Evolutionary conservation across 2,797 vertebrate genomes (phyloP), one percentile per base, ranked within the genome.

Genomic region (Gymnothorax reevesii): DNA sequence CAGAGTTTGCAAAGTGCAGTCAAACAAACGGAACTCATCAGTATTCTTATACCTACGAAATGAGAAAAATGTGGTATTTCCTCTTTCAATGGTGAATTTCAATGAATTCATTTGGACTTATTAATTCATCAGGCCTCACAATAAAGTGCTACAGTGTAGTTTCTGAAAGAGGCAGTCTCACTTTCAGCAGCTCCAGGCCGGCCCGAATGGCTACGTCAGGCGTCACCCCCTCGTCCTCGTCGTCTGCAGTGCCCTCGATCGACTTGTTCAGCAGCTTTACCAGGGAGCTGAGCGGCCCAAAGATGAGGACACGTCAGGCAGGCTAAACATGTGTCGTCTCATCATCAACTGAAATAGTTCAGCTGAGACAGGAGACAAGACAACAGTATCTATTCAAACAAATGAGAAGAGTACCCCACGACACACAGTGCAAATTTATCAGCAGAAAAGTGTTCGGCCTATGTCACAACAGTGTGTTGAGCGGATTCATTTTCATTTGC

Each of bases 181-280:
- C 99, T 97, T 99, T 99, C 88, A 99, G 98, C 87, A 99, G 96
- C 93, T 99, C 99, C 93, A 99, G 96, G 88, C 99, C 99, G 84
- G 99, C 97, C 88, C 99, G 98, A 93, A 99, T 99, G 90, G 99
- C 99, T 84, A 98, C 97, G 91, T 99, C 99, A 86, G 98, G 98
- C 91, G 97, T 98, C 88, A 99, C 98, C 88, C 99, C 99, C 93
- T 99, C 99, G 90, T 99, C 99, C 86, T 99, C 99, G 87, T 99
- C 99, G 90, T 99, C 99, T 88, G 97, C 97, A 84, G 98, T 99
- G 86, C 99, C 99, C 88, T 99, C 99, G 91, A 98, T 97, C 7
- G 99, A 99, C 93, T 98, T 99, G 94, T 99, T 99, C 93, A 99
- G 97, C 91, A 99, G 93, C 92, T 99, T 99, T 91, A 99, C 98